Conservation (phyloP, 2,797 vertebrate genomes). For the Somateria mollissima region DNA sequence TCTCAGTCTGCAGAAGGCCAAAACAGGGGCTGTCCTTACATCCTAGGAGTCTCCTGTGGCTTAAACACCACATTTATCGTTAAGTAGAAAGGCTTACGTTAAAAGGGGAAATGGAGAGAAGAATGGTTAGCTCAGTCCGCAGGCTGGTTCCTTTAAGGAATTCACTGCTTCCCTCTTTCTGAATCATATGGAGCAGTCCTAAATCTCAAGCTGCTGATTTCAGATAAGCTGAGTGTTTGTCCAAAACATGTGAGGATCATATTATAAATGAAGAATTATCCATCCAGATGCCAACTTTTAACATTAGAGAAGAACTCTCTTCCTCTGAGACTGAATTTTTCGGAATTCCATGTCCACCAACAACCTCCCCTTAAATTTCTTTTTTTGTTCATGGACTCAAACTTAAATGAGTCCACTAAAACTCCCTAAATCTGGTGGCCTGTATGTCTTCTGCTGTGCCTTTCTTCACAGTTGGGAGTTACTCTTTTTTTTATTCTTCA, state of each 20-base stretch:
- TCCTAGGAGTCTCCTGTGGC: background rate
- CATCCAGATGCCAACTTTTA: background rate
- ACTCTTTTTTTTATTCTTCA: background rate
- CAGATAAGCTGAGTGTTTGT: background rate
- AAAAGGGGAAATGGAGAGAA: constrained; percentile 3
- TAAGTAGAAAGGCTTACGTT: background rate
- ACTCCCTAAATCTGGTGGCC: background rate
- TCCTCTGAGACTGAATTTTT: background rate
- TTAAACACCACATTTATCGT: background rate
- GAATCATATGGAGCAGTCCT: background rate
- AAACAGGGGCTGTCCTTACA: background rate
- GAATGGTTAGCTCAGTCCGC: background rate
- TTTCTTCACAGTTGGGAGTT: background rate
- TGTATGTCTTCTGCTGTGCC: background rate
- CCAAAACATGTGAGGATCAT: background rate
- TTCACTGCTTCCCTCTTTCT: background rate
- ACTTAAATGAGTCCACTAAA: background rate
- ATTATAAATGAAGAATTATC: background rate
- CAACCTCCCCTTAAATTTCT: background rate
- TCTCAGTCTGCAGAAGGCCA: background rate
- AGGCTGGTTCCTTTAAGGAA: constrained; percentile 30
- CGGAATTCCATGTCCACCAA: background rate
- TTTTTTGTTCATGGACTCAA: background rate
- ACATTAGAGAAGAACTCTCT: background rate
- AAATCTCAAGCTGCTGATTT: background rate